Evolutionary conservation across 2,113 vertebrate species (phyloP), one percentile per base, ranked within the genome.

Genomic region (Callocephalon fimbriatum): DNA sequence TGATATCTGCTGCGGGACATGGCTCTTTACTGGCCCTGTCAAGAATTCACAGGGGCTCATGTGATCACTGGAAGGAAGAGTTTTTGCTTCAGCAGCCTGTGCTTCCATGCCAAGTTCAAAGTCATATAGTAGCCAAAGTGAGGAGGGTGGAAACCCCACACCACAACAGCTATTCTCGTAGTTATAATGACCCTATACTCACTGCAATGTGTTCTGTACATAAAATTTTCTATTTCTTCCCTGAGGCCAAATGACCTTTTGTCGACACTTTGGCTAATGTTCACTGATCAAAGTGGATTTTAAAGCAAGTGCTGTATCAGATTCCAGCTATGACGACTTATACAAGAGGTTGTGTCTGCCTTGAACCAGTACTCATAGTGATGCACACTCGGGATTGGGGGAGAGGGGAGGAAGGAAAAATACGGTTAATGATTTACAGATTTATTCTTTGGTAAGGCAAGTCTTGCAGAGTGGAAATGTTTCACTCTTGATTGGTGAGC

Each of bases 281-380:
- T 96, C 91, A 88, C 78, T 95, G 97, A 97, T 98, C 97, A 97
- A 97, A 98, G 95, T 58, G 93, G 94, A 93, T 97, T 97, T 96
- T 95, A 94, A 97, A 90, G 94, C 91, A 91, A 97, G 94, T 94
- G 88, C 81, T 88, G 88, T 58, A 88, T 88, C 88, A 73, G 92
- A 82, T 96, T 94, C 72, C 93, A 95, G 83, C 74, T 72, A 35
- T 20, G 42, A 63, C 2, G 8, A 94, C 78, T 67, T 67, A 95
- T 31, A 77, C 83, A 48, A 90, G 86, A 86, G 67, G 35, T 20
- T 65, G 74, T 44, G 71, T 68, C 80, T 32, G 38, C 82, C 68
- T 75, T n/a, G 14, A 77, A 27, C 70, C 78, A 32, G 48, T 21
- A 70, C 59, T 26, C 51, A 17, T 9, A 51, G 42, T 6, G 59